phyloP scores from a whole-genome alignment of 2,888 invertebrate species.

The Synanthedon formicaeformis region DNA sequence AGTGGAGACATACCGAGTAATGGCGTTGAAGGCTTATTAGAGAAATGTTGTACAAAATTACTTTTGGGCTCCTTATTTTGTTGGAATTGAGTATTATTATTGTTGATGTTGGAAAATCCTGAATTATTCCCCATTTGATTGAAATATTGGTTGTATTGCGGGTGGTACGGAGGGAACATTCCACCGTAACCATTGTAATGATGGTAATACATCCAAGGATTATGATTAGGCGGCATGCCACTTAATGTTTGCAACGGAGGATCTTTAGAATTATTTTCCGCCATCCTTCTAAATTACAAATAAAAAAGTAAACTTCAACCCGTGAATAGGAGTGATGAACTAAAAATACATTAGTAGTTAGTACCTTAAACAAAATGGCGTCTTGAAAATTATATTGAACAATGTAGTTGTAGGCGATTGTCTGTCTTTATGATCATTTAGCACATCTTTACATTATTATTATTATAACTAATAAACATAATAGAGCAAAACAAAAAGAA shows the following conservation, averaged over 20 bases:
- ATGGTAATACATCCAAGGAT: conserved; percentile 59
- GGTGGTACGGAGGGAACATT: conserved; percentile 64
- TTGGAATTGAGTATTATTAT: conserved; percentile 33
- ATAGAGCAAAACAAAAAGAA: too few relatives aligned
- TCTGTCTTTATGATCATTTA: neutral
- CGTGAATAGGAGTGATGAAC: too few relatives aligned
- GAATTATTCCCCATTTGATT: conserved; percentile 48
- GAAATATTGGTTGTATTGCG: conserved; percentile 63
- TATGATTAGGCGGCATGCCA: conserved; percentile 49
- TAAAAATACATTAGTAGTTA: too few relatives aligned
- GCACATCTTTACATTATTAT: too few relatives aligned
- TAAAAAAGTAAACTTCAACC: neutral
- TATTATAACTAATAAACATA: too few relatives aligned
- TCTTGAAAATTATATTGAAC: conserved; percentile 3
- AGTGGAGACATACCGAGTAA: conserved; percentile 58
- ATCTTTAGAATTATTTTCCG: conserved; percentile 52
- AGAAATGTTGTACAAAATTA: conserved; percentile 35
- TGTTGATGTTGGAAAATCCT: conserved; percentile 25
- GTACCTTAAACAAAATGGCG: conserved; percentile 31
- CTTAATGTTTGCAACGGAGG: conserved; percentile 60
- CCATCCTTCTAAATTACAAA: conserved; percentile 25
- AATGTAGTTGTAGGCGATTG: neutral
- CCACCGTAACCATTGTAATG: conserved; percentile 54
- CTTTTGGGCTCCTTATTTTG: conserved; percentile 35
- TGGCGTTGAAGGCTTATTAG: conserved; percentile 42